Evolutionary conservation across 2,797 vertebrate species (phyloP).

Genomic region (Enteromius fasciolatus): DNA sequence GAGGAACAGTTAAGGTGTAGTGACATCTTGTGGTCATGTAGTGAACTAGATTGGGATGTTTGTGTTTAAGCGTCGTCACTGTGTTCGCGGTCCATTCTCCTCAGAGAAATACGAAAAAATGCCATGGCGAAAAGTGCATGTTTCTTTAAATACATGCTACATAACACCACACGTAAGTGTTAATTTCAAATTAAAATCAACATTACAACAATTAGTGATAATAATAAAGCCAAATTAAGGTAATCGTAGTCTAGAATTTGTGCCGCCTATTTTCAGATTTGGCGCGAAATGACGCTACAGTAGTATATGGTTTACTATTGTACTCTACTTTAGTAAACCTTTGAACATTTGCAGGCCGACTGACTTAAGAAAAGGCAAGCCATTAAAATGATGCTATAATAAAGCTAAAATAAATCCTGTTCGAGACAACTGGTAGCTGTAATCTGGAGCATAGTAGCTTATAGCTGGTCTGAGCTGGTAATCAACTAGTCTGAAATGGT

Average conservation of each 20-base stretch:
- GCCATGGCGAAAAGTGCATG: not conserved
- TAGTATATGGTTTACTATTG: not conserved
- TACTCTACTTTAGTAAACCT: not conserved
- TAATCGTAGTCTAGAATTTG: not conserved
- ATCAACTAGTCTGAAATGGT: not conserved
- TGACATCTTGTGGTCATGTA: slow-evolving; percentile 71
- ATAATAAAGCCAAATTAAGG: not conserved
- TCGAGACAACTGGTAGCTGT: not conserved
- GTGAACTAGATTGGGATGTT: slow-evolving; percentile 16
- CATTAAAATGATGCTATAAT: not conserved
- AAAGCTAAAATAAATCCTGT: not conserved
- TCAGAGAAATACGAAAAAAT: not conserved
- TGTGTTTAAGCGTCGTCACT: not conserved
- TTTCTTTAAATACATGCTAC: not conserved
- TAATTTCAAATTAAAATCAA: not conserved
- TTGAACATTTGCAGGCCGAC: not conserved
- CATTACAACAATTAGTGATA: not conserved
- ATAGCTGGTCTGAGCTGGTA: not conserved
- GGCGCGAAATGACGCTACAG: not conserved
- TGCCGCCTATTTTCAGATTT: not conserved
- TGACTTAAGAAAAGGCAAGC: not conserved
- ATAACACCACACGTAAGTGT: not conserved
- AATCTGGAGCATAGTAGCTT: not conserved
- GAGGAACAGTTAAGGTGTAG: slow-evolving; percentile 49
- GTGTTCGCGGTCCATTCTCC: not conserved